phyloP scores from a whole-genome alignment of 2,888 invertebrate genomes.

The Glomeris marginata region DNA sequence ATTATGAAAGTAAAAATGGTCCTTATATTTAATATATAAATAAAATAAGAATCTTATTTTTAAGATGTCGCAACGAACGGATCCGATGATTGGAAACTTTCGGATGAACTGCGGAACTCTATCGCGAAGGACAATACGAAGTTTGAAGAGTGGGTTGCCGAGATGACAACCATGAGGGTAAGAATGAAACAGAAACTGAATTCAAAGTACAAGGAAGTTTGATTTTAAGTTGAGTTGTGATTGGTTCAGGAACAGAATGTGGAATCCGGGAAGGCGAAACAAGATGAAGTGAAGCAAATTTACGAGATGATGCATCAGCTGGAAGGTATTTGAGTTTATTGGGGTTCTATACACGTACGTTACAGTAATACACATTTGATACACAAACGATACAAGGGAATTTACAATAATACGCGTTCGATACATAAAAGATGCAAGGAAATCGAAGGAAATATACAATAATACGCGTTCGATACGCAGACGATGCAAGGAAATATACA shows the following conservation, averaged over 20 bases:
- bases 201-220: not conserved
- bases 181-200: conserved; percentile 7
- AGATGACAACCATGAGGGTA: conserved; percentile 24
- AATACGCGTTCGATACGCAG: no score
- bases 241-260: conserved; percentile 21
- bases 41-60: conserved; percentile 3
- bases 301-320: conserved; percentile 18
- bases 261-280: conserved; percentile 22
- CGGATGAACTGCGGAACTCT: conserved; percentile 22
- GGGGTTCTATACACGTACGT: conserved; percentile 3
- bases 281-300: conserved; percentile 22
- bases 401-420: not conserved
- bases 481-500: no score
- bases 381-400: no score
- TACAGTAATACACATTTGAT: no score
- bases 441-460: no score
- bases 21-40: not conserved
- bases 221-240: conserved; percentile 4
- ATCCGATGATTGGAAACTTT: conserved; percentile 20
- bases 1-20: not conserved
- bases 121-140: conserved; percentile 29
- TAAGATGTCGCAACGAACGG: conserved; percentile 16
- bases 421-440: not conserved
- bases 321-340: conserved; percentile 3
- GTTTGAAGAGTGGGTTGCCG: conserved; percentile 31